Evolutionary conservation across 2,113 vertebrate species (phyloP).

Genomic region (Rallus limicola): DNA sequence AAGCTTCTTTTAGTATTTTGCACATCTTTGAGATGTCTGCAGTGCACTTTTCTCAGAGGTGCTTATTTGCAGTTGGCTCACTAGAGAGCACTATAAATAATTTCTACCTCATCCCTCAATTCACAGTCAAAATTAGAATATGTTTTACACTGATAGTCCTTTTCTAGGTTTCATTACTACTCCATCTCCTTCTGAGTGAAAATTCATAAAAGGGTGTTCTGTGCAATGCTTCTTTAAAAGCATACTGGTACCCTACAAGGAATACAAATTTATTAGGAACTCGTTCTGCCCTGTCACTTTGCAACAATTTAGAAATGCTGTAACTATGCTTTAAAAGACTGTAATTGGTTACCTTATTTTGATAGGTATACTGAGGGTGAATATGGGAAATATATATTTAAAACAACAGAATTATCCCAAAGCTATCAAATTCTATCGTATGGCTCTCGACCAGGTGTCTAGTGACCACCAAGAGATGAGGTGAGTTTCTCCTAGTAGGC

Average conservation of each 20-base stretch:
- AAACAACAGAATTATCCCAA: constrained; percentile 96
- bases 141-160: background rate
- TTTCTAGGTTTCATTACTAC: background rate
- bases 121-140: background rate
- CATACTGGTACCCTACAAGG: background rate
- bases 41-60: background rate
- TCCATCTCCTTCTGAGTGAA: background rate
- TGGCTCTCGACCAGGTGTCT: constrained; percentile 96
- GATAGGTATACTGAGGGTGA: constrained; percentile 91
- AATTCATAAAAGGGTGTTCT: background rate
- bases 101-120: background rate
- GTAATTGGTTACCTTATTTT: constrained; percentile 17
- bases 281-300: background rate
- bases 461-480: constrained; percentile 90
- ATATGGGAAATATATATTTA: constrained; percentile 98
- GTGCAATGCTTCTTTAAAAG: background rate
- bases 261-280: background rate
- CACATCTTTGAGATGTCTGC: background rate
- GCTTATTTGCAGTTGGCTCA: background rate
- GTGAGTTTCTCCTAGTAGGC: constrained; percentile 59
- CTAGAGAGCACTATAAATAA: background rate
- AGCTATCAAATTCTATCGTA: constrained; percentile 96
- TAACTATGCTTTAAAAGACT: background rate
- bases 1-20: background rate
- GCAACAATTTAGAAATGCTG: background rate